Base-by-base conservation (phyloP, 1,140 invertebrate genomes). In the Cotesia typhae region DNA sequence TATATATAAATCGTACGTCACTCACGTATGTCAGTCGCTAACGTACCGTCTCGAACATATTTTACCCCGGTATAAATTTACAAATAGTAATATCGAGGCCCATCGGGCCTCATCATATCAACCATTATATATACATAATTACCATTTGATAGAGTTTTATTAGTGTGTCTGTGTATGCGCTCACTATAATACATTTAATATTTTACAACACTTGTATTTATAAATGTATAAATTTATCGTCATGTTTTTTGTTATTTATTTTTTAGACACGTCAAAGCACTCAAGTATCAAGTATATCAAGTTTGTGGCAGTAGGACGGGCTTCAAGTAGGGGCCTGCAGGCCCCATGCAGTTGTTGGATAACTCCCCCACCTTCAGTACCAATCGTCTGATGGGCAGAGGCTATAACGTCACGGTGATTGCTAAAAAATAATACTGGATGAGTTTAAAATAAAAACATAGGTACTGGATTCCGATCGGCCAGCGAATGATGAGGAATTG, bases 101-200 rank as follows among this genome's bases (percentile, higher is more conserved):
- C 60, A 63, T 63, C 60, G 35, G 81, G 82, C 72, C 76, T 77
- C 78, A 81, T 84, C 83, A 80, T 85, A 85, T 86, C 83, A 85
- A 79, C 80, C 82, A 74, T 47, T 10, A 47, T 47, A 47, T 81
- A 82, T 82, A 84, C 84, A 83, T 87, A 87, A 87, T 87, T 87
- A 86, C 85, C 80, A 85, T 87, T 82, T 85, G 84, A 87, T 87
- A 86, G 84, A 85, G 84, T 85, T 82, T 79, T 83, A 84, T 84
- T 6, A 9, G 84, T 85, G 83, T 82, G 85, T 85, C 81, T 85
- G 84, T 38, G 37, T 37, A 37, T 36, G 6, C 14, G 36, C 37
- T 28, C 28, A 28, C 2, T 28, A 28, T 28, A 28, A 28, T 28
- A 28, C 28, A 28, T 28, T 28, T 28, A 28, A 28, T 57, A 17